phyloP scores from a whole-genome alignment of 2,797 vertebrate genomes.

The Hylomyscus alleni region DNA sequence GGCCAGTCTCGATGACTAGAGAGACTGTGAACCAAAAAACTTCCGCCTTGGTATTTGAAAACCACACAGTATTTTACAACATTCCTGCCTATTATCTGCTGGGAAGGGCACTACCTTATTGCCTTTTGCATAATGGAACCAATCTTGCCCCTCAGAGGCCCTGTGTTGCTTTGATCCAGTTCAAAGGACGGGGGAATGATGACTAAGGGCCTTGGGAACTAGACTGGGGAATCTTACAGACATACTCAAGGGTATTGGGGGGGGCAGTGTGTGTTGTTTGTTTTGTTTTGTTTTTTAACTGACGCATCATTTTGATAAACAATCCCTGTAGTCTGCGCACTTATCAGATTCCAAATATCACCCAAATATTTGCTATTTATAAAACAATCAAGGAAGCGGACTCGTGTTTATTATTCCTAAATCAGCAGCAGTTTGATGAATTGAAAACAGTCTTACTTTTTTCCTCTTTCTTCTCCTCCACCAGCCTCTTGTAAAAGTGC shows the following conservation, averaged over 20 bases:
- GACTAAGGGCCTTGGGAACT: slow-evolving; percentile 84
- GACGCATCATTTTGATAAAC: slow-evolving; percentile 81
- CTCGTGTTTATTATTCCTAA: slow-evolving; percentile 90
- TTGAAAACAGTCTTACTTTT: slow-evolving; percentile 88
- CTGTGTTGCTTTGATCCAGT: slow-evolving; percentile 81
- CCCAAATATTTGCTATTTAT: slow-evolving; percentile 89
- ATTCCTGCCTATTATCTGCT: slow-evolving; percentile 79
- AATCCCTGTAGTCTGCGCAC: slow-evolving; percentile 77
- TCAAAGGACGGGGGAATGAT: slow-evolving; percentile 85
- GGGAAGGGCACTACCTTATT: slow-evolving; percentile 82
- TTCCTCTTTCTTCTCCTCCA: slow-evolving; percentile 74
- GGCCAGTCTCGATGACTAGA: slow-evolving; percentile 85
- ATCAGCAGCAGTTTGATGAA: slow-evolving; percentile 88
- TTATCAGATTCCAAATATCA: slow-evolving; percentile 81
- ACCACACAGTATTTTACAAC: slow-evolving; percentile 82
- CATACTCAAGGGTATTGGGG: slow-evolving; percentile 46
- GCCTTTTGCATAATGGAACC: slow-evolving; percentile 80
- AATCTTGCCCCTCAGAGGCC: slow-evolving; percentile 81
- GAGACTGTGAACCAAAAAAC: slow-evolving; percentile 83
- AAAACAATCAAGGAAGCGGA: slow-evolving; percentile 90
- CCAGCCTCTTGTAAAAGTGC: slow-evolving; percentile 86
- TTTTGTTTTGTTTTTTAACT: slow-evolving; percentile 66
- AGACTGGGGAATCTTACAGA: slow-evolving; percentile 81
- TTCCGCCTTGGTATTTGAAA: slow-evolving; percentile 84
- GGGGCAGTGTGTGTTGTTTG: slow-evolving; percentile 11